Base-by-base conservation (phyloP, 2,888 invertebrate genomes). In the Stenotaenia linearis region DNA sequence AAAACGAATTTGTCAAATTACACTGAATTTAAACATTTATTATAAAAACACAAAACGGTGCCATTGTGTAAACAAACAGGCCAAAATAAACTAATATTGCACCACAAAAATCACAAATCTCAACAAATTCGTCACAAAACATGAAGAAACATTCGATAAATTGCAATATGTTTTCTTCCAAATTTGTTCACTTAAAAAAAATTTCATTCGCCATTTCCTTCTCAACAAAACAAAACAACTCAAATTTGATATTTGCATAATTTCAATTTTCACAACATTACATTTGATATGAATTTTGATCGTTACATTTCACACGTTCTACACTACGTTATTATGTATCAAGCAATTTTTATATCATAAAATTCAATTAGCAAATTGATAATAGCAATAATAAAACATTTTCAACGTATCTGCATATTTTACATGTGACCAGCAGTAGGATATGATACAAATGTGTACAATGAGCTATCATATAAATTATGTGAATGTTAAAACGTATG, bases 351-450 rank as follows among this genome's bases (percentile, higher is more conserved):
- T 12, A 69, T 69, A 69, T 69, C 15, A 35, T 75, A 9, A 23
- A 75, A 40, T 9, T 40, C 18, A 75, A 75, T n/a, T n/a, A n/a
- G n/a, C 75, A 75, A 37, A 75, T n/a, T 28, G n/a, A 75, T 37
- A 35, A 30, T 18, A 74, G 21, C 10, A 32, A 23, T 75, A 75
- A 75, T 75, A 35, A 75, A 75, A 75, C 21, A 75, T 32, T 32
- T 37, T 35, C n/a, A n/a, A n/a, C n/a, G n/a, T n/a, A n/a, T n/a
- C n/a, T 35, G 5, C 15, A 69, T 69, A 25, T n/a, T 69, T 69
- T 69, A 69, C 74, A 69, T 69, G 74, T 69, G 30, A 69, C 74
- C 74, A 69, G 30, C 30, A 28, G 56, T 56, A 23, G 18, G 18
- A 56, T 21, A n/a, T 56, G n/a, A 56, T 56, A 56, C 56, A 56